These are phyloP conservation scores for Cryptoblepharus egeriae DNA, from an alignment of 2,797 vertebrate genomes.

Conservation along the genomic window DNA sequence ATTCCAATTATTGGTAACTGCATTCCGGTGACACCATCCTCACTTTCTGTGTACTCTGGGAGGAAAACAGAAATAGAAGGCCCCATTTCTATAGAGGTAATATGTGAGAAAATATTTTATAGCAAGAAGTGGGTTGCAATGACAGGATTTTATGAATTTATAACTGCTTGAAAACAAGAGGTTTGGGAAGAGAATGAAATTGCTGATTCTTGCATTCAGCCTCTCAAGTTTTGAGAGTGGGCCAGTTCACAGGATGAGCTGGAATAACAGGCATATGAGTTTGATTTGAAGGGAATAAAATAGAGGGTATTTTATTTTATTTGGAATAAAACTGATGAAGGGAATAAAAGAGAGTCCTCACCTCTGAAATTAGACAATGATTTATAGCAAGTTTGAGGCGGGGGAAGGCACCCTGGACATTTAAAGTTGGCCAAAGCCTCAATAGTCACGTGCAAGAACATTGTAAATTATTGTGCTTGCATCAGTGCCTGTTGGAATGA, in stretches of 20 bases:
- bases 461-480: accelerated
- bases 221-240: background rate
- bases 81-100: constrained; percentile 9
- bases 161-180: constrained; percentile 5
- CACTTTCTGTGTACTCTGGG: constrained; percentile 34
- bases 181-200: constrained; percentile 18
- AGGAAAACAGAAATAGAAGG: constrained; percentile 41
- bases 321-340: background rate
- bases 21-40: constrained; percentile 44
- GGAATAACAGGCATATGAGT: background rate
- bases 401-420: background rate
- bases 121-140: constrained; percentile 43
- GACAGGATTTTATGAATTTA: constrained; percentile 47
- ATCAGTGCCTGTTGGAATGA: accelerated
- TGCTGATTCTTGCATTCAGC: constrained; percentile 36
- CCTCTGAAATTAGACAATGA: constrained; percentile 28
- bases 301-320: no score
- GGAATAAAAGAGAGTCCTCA: constrained; percentile 7
- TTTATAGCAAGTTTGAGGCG: background rate
- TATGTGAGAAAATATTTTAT: constrained; percentile 57
- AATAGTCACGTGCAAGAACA: background rate
- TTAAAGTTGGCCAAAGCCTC: accelerated
- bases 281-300: constrained; percentile 23
- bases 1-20: constrained; percentile 37
- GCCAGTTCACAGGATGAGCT: background rate